Evolutionary conservation across 2,888 invertebrate species (phyloP).

Genomic region (Trichopoda pennipes): DNA sequence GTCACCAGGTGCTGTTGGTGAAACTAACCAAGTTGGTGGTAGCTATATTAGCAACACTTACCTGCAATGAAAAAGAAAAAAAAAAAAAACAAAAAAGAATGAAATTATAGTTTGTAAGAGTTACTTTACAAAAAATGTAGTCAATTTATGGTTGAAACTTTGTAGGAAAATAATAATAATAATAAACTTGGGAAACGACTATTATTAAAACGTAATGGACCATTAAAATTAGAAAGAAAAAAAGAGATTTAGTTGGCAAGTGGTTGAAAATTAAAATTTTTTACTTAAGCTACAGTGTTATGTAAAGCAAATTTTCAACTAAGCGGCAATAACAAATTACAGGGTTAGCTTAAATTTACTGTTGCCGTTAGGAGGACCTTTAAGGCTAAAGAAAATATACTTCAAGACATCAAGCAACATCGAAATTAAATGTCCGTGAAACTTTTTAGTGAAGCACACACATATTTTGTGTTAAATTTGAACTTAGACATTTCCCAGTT

Average conservation of each 20-base stretch:
- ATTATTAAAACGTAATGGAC: slow-evolving; percentile 1
- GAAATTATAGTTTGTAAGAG: slow-evolving; percentile 3
- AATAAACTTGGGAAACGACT: neutral
- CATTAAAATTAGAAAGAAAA: neutral
- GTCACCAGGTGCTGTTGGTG: slow-evolving; percentile 59
- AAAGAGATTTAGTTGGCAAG: neutral
- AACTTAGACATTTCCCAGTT: too few species aligned
- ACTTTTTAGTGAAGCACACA: too few species aligned
- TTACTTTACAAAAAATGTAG: slow-evolving; percentile 30
- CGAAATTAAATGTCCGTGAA: too few species aligned
- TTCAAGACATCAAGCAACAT: too few species aligned
- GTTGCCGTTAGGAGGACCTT: too few species aligned
- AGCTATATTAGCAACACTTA: slow-evolving; percentile 61
- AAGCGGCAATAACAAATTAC: too few species aligned
- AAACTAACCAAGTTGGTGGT: slow-evolving; percentile 3
- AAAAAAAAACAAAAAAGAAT: slow-evolving; percentile 29
- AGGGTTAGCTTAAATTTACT: too few species aligned
- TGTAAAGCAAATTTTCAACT: too few species aligned
- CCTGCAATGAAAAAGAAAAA: slow-evolving; percentile 49
- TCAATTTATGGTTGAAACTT: slow-evolving; percentile 26
- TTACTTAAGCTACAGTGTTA: too few species aligned
- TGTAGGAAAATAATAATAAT: neutral
- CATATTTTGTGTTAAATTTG: too few species aligned
- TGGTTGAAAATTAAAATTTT: neutral
- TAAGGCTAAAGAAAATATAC: too few species aligned